These are phyloP conservation scores for Drosophila seguyi DNA, from an alignment of 1,140 invertebrate genomes.

Conservation along the genomic window DNA sequence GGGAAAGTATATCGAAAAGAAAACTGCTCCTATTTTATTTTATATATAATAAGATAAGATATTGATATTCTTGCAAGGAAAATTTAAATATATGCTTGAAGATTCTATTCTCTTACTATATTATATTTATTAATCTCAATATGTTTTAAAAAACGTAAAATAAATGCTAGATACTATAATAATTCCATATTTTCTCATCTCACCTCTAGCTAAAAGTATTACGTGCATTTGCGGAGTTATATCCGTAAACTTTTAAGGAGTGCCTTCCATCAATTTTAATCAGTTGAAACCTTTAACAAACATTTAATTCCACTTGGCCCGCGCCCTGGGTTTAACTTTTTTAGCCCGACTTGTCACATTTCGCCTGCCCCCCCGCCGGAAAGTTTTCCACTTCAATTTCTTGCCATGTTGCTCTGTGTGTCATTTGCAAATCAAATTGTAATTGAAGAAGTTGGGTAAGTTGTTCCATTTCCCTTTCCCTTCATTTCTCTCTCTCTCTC, in stretches of 20 bases:
- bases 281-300: slow-evolving; percentile 48
- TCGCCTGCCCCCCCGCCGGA: slow-evolving; percentile 1
- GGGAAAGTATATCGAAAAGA: neutral
- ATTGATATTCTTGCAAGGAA: neutral
- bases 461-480: slow-evolving; percentile 17
- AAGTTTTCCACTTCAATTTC: slow-evolving; percentile 65
- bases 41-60: too few relatives aligned
- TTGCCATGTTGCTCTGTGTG: slow-evolving; percentile 60
- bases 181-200: too few relatives aligned
- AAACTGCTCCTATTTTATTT: neutral
- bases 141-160: too few relatives aligned
- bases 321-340: slow-evolving; percentile 32
- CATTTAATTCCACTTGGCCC: slow-evolving; percentile 47
- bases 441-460: slow-evolving; percentile 71
- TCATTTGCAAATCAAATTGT: slow-evolving; percentile 81
- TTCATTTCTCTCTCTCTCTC: neutral
- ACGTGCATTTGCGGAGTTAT: neutral
- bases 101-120: too few relatives aligned
- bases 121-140: too few relatives aligned
- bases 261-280: slow-evolving; percentile 39
- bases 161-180: too few relatives aligned
- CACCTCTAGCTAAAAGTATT: neutral
- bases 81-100: neutral
- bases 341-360: slow-evolving; percentile 40
- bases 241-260: slow-evolving; percentile 8